Evolutionary conservation across 1,140 invertebrate species (phyloP), one percentile per base, ranked within the genome.

Genomic region (Diachasma alloeum): DNA sequence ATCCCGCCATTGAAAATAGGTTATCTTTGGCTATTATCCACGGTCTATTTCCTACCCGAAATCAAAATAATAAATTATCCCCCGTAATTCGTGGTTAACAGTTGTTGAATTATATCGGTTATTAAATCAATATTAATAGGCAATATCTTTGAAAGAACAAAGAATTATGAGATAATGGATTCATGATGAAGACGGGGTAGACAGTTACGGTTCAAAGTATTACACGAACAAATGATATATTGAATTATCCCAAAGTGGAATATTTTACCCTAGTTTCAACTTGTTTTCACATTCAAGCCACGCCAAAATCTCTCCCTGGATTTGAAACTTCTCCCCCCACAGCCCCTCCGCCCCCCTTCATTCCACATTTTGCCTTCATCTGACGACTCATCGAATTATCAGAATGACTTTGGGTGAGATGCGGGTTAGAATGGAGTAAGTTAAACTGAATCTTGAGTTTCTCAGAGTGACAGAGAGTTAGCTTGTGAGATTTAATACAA

Each of bases 1-100:
- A n/a, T 37, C 24, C n/a, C 66, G n/a, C 26, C 66, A 68, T 68
- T 68, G 66, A 68, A 68, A 39, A 68, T 68, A 68, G n/a, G 36
- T 68, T 68, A 68, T 68, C 36, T 68, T 39, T 37, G 36, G 37
- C 36, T 36, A 68, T 68, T 68, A 68, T 68, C 66, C 66, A 37
- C 36, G 66, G 31, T 68, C 66, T 68, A 68, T 63, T 63, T 63
- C 59, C 59, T 63, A 26, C 59, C 8, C 9, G 24, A 63, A 31
- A 63, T 63, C 59, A 31, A 63, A 63, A 63, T 63, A 63, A 63
- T 63, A 63, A 63, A 63, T 63, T 63, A 26, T 26, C 48, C 19
- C 6, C 4, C 19, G 48, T 19, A 19, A 13, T 56, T 56, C 19
- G 19, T 56, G 48, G 48, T 56, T 19, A 17, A 56, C n/a, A 26